Conservation (phyloP, 2,888 invertebrate genomes). For the Leptogaster cylindrica region DNA sequence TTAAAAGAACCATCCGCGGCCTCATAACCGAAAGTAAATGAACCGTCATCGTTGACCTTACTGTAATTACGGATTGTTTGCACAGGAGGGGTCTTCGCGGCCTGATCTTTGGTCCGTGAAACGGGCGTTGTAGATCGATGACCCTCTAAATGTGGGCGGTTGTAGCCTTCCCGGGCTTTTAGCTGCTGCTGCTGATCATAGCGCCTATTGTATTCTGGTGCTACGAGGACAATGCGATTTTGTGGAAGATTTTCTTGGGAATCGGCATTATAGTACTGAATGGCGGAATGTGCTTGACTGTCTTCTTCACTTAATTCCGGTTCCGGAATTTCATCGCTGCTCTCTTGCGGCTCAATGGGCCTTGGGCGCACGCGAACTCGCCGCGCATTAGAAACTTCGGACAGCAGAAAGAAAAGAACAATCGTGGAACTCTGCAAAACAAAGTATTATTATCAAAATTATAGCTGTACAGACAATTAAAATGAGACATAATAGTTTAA, state of each 20-base stretch:
- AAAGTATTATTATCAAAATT: no score
- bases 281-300: constrained; percentile 55
- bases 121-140: constrained; percentile 53
- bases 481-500: no score
- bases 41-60: constrained; percentile 71
- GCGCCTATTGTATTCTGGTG: constrained; percentile 62
- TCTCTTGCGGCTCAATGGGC: constrained; percentile 41
- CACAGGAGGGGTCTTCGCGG: constrained; percentile 73
- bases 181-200: constrained; percentile 60
- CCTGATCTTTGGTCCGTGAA: constrained; percentile 66
- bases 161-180: constrained; percentile 48
- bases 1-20: constrained; percentile 86
- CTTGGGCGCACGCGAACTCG: constrained; percentile 63
- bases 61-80: constrained; percentile 85
- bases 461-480: no score
- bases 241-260: constrained; percentile 52
- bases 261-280: constrained; percentile 61
- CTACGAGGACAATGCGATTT: constrained; percentile 59
- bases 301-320: constrained; percentile 62
- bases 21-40: constrained; percentile 71
- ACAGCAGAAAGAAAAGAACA: constrained; percentile 39
- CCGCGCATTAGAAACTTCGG: constrained; percentile 41
- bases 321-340: constrained; percentile 51
- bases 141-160: constrained; percentile 48
- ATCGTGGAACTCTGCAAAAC: constrained; percentile 44